Evolutionary conservation across 2,888 invertebrate species (phyloP).

Genomic region (Leptinotarsa rubiginosa): DNA sequence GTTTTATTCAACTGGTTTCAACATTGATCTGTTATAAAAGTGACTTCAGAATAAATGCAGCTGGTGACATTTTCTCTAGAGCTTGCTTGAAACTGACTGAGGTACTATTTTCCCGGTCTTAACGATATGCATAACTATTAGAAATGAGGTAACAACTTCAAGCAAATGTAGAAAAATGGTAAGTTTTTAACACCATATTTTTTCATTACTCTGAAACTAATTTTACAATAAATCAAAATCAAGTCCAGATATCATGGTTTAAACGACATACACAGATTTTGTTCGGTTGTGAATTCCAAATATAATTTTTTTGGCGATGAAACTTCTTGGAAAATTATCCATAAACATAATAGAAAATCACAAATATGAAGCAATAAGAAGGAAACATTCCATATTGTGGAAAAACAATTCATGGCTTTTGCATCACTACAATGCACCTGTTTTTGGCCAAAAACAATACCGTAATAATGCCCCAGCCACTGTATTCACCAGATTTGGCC

Average conservation of each 20-base stretch:
- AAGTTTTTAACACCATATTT: neutral
- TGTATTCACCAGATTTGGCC: no score
- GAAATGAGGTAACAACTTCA: no score
- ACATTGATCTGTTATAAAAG: neutral
- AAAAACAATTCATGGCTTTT: no score
- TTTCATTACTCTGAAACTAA: no score
- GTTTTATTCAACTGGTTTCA: neutral
- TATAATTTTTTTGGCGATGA: neutral
- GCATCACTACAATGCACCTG: no score
- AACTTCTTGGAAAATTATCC: neutral
- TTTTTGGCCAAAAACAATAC: no score
- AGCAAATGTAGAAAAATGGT: neutral
- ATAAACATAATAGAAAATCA: neutral
- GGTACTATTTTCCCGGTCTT: no score
- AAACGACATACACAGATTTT: slow-evolving; percentile 7
- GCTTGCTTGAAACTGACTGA: no score
- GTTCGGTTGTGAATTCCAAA: neutral
- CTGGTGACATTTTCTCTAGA: neutral
- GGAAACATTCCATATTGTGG: no score
- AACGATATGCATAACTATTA: no score
- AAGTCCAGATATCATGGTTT: neutral
- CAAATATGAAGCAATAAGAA: no score
- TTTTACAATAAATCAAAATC: neutral
- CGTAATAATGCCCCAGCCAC: no score
- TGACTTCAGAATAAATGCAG: neutral